Conservation (phyloP, 2,113 vertebrate species). For the Oplegnathus fasciatus region DNA sequence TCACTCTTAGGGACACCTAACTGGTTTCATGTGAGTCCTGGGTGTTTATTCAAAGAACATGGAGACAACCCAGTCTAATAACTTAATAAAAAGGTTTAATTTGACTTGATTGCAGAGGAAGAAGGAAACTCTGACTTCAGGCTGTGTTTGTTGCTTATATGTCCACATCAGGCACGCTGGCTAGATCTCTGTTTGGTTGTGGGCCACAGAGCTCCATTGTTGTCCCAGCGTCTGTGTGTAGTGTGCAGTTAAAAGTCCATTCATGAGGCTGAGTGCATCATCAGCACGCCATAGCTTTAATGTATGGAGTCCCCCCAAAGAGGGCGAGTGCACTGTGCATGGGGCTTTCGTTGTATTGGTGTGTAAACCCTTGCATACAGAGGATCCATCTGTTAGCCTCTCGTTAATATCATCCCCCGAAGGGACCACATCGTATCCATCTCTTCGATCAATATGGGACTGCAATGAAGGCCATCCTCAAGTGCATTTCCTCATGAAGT, state of each 20-base stretch:
- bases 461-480: neutral
- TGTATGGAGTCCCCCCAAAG: constrained; percentile 40
- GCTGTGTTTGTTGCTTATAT: constrained; percentile 35
- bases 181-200: constrained; percentile 59
- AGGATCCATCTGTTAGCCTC: neutral
- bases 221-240: constrained; percentile 50
- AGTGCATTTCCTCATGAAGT: neutral
- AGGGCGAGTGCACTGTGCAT: neutral
- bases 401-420: neutral
- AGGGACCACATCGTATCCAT: neutral
- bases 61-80: neutral
- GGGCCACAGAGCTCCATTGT: constrained; percentile 72
- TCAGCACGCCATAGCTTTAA: constrained; percentile 51
- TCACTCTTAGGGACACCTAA: neutral
- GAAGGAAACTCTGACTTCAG: neutral
- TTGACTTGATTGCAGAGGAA: neutral
- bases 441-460: constrained; percentile 7
- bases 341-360: neutral
- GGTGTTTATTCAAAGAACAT: neutral
- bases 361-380: neutral
- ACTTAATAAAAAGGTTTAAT: neutral
- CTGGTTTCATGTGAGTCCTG: neutral
- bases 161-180: constrained; percentile 30
- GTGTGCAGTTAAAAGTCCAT: constrained; percentile 64
- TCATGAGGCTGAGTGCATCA: constrained; percentile 71